phyloP scores from a whole-genome alignment of 2,113 vertebrate genomes.

The Corythornis cristatus region DNA sequence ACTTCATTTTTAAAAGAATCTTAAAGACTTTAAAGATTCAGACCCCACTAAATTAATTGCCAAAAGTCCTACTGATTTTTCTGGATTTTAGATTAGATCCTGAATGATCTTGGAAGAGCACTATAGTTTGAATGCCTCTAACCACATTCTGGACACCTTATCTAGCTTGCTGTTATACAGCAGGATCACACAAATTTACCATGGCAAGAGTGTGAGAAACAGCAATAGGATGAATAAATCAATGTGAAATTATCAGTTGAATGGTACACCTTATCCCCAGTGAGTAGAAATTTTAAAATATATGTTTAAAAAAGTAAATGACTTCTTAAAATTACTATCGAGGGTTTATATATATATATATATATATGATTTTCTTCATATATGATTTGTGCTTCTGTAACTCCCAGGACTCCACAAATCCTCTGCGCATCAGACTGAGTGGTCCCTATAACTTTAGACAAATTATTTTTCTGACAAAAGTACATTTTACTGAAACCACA shows the following conservation, averaged over 20 bases:
- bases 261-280: neutral
- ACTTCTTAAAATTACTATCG: neutral
- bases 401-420: neutral
- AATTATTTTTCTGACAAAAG: neutral
- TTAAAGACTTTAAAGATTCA: neutral
- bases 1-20: neutral
- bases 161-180: neutral
- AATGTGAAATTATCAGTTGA: neutral
- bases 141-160: neutral
- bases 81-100: neutral
- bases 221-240: neutral
- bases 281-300: neutral
- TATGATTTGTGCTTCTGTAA: slow-evolving; percentile 3
- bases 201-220: neutral
- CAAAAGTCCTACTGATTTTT: neutral
- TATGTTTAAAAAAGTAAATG: neutral
- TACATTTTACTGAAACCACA: neutral
- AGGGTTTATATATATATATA: neutral
- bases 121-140: neutral
- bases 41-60: neutral
- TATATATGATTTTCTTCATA: neutral
- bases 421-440: neutral
- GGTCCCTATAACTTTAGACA: neutral
- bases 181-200: neutral
- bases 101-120: neutral